Percentiles rank a stretch among this genome's conserved stretches.
Conservation (phyloP, 2,113 vertebrate genomes). For the Pelecanoides urinatrix region DNA sequence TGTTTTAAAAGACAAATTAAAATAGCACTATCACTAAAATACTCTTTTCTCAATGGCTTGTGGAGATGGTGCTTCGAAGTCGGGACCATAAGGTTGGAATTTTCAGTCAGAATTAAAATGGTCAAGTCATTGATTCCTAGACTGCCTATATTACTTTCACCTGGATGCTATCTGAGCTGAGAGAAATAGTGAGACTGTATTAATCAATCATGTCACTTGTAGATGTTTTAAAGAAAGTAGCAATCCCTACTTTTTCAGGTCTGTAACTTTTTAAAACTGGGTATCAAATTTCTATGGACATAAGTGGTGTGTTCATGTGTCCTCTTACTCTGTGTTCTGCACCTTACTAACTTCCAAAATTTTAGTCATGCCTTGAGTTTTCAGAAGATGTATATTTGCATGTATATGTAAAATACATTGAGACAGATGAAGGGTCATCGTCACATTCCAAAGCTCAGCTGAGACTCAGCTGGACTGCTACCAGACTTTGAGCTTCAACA, state of each 20-base stretch:
- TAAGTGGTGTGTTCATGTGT: not conserved
- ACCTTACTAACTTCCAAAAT: not conserved
- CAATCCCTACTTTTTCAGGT: not conserved
- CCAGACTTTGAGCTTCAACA: not conserved
- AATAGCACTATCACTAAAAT: fast-evolving
- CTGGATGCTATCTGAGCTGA: not conserved
- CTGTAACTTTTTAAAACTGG: not conserved
- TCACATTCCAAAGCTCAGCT: not conserved
- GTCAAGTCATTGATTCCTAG: not conserved
- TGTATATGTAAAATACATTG: not conserved
- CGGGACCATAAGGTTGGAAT: not conserved
- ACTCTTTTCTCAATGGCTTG: not conserved
- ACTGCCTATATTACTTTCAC: not conserved
- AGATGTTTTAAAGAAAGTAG: not conserved
- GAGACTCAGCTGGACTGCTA: not conserved
- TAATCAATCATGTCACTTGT: not conserved
- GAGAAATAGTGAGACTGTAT: not conserved
- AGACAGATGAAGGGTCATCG: not conserved
- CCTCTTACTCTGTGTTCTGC: not conserved
- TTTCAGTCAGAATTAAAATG: not conserved
- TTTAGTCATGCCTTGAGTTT: fast-evolving
- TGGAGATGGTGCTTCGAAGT: not conserved
- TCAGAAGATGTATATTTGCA: not conserved
- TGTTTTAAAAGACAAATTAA: not conserved
- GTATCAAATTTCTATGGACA: fast-evolving